A percentile compares a stretch with the other conserved stretches of the same genome.
Conservation (phyloP, 2,888 invertebrate genomes). For the Drosophila merina region DNA sequence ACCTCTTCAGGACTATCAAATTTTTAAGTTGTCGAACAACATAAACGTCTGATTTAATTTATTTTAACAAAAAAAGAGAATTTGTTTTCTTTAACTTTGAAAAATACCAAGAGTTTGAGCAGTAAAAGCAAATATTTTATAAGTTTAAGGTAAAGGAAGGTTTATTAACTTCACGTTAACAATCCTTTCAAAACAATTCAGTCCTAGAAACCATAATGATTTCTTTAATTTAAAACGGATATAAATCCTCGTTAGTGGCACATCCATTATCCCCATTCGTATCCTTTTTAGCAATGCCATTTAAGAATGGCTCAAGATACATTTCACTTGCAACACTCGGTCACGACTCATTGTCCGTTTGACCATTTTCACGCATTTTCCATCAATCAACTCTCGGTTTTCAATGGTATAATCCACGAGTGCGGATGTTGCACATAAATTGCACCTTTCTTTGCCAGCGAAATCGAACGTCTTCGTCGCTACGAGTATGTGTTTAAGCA, state of each 20-base stretch:
- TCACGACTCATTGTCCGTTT: constrained; percentile 17
- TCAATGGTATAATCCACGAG: constrained; percentile 37
- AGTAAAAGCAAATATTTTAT: too few relatives aligned
- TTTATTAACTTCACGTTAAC: too few relatives aligned
- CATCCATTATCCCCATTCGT: not conserved
- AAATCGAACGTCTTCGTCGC: constrained; percentile 59
- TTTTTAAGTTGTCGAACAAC: not conserved
- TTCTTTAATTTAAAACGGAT: not conserved
- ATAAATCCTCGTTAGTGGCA: not conserved
- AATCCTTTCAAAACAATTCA: not conserved
- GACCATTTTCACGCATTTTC: constrained; percentile 30
- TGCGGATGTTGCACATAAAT: constrained; percentile 50
- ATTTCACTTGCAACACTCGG: constrained; percentile 10
- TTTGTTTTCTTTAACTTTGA: too few relatives aligned
- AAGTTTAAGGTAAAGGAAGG: too few relatives aligned
- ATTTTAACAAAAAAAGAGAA: not conserved
- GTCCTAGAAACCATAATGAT: not conserved
- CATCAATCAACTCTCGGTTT: constrained; percentile 43
- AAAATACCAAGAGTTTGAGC: too few relatives aligned
- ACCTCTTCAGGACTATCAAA: not conserved
- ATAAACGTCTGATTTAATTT: not conserved
- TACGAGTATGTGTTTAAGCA: constrained; percentile 51
- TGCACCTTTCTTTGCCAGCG: constrained; percentile 51
- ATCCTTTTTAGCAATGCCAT: not conserved
- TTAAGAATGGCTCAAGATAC: constrained; percentile 1